phyloP scores from a whole-genome alignment of 2,888 invertebrate genomes.

The Himalopsyche kuldschensis region DNA sequence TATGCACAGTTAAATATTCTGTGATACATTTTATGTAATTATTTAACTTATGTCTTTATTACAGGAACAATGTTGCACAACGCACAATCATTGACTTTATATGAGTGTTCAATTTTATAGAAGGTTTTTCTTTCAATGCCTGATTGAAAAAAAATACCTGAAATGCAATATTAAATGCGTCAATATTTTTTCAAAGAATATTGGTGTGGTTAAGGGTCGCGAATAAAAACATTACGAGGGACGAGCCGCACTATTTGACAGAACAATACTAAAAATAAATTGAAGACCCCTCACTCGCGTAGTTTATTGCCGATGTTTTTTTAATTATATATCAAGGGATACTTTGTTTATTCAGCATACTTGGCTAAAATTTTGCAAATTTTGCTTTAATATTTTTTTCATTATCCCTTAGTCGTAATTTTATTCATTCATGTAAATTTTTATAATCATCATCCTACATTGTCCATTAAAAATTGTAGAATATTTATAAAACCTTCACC shows the following conservation, averaged over 20 bases:
- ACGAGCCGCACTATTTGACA: neutral
- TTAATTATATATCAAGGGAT: neutral
- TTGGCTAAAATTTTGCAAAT: too few species aligned
- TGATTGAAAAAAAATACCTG: neutral
- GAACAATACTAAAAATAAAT: neutral
- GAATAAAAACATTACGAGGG: neutral
- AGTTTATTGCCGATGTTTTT: neutral
- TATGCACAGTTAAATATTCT: constrained; percentile 16
- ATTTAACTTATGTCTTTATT: neutral
- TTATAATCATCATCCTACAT: too few species aligned
- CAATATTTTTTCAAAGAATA: neutral
- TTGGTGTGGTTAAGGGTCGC: neutral
- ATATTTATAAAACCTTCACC: too few species aligned
- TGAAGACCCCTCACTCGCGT: neutral
- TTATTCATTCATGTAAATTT: too few species aligned
- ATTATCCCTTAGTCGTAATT: too few species aligned
- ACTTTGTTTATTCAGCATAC: neutral
- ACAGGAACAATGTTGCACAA: neutral
- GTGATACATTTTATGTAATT: constrained; percentile 21
- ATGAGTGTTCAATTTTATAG: neutral
- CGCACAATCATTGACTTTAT: neutral
- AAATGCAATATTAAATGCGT: neutral
- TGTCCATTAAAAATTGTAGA: too few species aligned
- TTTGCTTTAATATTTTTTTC: too few species aligned
- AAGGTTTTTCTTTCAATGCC: neutral